These are phyloP conservation scores for Cancer borealis DNA, from an alignment of 2,888 invertebrate genomes.

Conservation along the genomic window DNA sequence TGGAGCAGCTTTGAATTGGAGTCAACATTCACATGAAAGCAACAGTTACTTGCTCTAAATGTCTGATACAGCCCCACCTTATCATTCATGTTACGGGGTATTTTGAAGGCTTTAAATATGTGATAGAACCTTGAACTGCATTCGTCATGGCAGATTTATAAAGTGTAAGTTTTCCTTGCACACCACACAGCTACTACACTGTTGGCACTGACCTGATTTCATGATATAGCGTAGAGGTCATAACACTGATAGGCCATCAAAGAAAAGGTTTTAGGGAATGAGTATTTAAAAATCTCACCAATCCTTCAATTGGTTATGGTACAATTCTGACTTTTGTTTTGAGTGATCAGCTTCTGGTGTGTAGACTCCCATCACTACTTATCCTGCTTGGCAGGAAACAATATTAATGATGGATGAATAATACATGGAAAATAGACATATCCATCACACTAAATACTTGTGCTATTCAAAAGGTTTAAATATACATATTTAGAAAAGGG, in stretches of 20 bases:
- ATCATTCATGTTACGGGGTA: not conserved
- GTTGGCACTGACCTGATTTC: not conserved
- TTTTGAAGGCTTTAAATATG: not conserved
- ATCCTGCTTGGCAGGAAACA: slow-evolving; percentile 23
- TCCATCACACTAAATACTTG: not conserved
- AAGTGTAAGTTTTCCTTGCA: not conserved
- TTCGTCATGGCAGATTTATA: not conserved
- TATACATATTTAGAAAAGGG: not conserved
- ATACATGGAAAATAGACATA: not conserved
- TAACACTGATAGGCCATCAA: too few species aligned
- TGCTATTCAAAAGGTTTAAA: slow-evolving; percentile 15
- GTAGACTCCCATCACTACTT: not conserved
- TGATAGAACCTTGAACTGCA: not conserved
- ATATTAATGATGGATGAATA: not conserved
- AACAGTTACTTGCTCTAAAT: not conserved
- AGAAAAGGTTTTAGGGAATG: not conserved
- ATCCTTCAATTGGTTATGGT: not conserved
- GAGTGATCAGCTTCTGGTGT: not conserved
- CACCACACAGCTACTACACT: not conserved
- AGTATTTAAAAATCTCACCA: not conserved
- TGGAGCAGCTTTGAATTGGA: not conserved
- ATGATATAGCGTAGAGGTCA: not conserved
- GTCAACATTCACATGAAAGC: not conserved
- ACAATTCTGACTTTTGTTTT: not conserved
- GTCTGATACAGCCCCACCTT: not conserved